Evolutionary conservation across 2,888 invertebrate genomes (phyloP).

Genomic region (Frankliniella fusca): DNA sequence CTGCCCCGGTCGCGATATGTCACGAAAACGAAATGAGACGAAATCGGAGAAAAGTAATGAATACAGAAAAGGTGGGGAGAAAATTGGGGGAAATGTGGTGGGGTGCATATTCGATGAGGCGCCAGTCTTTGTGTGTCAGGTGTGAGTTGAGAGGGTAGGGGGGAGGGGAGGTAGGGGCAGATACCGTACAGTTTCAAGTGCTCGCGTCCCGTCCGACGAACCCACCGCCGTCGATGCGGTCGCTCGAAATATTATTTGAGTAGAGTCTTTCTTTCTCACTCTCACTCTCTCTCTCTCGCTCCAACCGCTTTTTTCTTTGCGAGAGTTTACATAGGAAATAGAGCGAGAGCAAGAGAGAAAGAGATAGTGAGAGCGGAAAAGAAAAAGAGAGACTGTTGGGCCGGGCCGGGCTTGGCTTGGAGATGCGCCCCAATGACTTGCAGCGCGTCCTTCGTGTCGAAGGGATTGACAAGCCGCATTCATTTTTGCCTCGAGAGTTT

Average conservation of each 20-base stretch:
- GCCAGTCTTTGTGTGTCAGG: neutral
- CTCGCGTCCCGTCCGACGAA: too few species aligned
- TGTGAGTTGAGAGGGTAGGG: neutral
- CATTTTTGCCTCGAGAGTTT: too few species aligned
- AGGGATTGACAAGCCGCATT: too few species aligned
- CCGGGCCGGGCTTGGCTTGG: neutral
- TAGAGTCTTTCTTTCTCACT: too few species aligned
- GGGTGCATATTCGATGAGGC: slow-evolving; percentile 1
- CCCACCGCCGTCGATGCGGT: too few species aligned
- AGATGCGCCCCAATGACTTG: neutral
- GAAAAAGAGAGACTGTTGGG: neutral
- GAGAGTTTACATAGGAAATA: neutral
- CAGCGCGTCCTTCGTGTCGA: neutral
- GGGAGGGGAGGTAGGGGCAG: too few species aligned
- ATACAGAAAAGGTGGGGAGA: neutral
- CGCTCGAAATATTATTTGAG: too few species aligned
- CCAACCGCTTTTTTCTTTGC: too few species aligned
- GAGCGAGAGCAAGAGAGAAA: neutral
- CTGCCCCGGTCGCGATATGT: too few species aligned
- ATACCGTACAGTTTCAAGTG: too few species aligned
- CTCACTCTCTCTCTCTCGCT: too few species aligned
- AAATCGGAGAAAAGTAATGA: neutral
- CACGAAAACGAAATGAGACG: neutral
- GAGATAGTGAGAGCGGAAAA: neutral
- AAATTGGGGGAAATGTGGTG: neutral